Evolutionary conservation across 2,888 invertebrate genomes (phyloP).

Genomic region (Drosophila nr. fundita): DNA sequence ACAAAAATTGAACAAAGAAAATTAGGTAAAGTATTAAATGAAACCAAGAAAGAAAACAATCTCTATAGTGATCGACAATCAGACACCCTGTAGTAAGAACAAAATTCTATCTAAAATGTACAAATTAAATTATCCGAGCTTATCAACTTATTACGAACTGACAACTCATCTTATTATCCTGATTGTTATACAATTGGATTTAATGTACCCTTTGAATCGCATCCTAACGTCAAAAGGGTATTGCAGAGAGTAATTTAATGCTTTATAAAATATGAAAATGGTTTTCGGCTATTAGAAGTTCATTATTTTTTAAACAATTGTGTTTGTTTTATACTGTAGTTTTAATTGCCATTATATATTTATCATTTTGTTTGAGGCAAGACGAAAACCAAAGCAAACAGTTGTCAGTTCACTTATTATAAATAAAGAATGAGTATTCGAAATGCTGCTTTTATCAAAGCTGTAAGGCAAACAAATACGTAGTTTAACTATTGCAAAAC

Average conservation of each 20-base stretch:
- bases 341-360: background rate
- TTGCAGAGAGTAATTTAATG: background rate
- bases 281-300: background rate
- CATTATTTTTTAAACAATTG: background rate
- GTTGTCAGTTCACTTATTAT: background rate
- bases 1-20: constrained; percentile 19
- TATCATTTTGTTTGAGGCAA: background rate
- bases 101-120: background rate
- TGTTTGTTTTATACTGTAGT: background rate
- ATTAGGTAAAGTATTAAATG: constrained; percentile 6
- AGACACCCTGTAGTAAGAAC: background rate
- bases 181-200: background rate
- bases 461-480: constrained; percentile 29
- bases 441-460: constrained; percentile 15
- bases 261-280: constrained; percentile 3
- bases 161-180: background rate
- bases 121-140: background rate
- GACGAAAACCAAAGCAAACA: background rate
- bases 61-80: background rate
- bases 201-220: background rate
- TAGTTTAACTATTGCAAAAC: constrained; percentile 25
- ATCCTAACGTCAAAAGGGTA: background rate
- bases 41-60: background rate
- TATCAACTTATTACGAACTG: background rate
- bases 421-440: background rate